Evolutionary conservation across 2,888 invertebrate species (phyloP).

Genomic region (Ellobium chinense): DNA sequence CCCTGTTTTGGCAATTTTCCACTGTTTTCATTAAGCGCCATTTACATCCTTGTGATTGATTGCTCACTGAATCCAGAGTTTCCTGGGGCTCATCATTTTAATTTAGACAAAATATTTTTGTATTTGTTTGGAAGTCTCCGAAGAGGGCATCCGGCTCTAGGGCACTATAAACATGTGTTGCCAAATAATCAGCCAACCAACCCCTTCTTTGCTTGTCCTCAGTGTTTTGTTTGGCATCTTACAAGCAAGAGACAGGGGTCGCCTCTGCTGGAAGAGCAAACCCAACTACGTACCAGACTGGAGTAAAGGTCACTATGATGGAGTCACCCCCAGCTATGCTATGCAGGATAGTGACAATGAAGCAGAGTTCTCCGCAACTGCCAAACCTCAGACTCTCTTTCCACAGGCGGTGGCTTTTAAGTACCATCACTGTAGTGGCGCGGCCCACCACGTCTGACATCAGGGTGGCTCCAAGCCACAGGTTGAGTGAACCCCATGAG

Average conservation of each 20-base stretch:
- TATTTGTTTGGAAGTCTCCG: no score
- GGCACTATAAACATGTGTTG: no score
- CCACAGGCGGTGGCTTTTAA: slow-evolving; percentile 10
- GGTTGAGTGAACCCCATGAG: neutral
- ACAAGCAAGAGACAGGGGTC: slow-evolving; percentile 66
- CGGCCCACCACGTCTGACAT: slow-evolving; percentile 27
- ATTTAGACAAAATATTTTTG: no score
- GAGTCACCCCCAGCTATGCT: slow-evolving; percentile 53
- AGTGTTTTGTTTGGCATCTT: slow-evolving; percentile 68
- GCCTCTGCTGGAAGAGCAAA: slow-evolving; percentile 69
- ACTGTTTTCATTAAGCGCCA: no score
- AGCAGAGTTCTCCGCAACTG: slow-evolving; percentile 15
- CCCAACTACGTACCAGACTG: slow-evolving; percentile 56
- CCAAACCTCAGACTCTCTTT: slow-evolving; percentile 16
- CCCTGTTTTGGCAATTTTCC: no score
- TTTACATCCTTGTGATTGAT: no score
- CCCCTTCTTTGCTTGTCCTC: slow-evolving; percentile 4
- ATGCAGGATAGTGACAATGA: slow-evolving; percentile 41
- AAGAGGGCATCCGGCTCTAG: no score
- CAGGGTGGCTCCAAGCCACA: neutral
- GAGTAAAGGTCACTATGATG: slow-evolving; percentile 65
- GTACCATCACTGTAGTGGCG: slow-evolving; percentile 18
- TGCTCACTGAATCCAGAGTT: no score
- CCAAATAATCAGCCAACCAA: neutral
- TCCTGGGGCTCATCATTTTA: no score